A percentile compares a stretch with the other conserved stretches of the same genome.
These are phyloP conservation scores for Oreochromis tanganicae DNA, from an alignment of 2,113 vertebrate species.

Conservation along the genomic window DNA sequence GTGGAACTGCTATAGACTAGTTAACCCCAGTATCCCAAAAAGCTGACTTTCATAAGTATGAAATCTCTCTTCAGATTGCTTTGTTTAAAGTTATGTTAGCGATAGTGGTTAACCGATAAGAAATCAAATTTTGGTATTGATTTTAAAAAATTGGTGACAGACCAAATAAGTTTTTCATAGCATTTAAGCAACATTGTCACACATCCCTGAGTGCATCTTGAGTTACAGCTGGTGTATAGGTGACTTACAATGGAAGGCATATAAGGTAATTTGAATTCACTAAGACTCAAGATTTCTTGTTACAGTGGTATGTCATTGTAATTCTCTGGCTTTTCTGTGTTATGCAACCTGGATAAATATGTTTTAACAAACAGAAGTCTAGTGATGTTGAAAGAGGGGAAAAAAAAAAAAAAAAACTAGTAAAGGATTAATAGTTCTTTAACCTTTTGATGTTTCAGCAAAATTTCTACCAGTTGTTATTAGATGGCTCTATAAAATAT, in stretches of 20 bases:
- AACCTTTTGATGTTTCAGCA: not conserved
- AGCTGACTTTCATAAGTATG: not conserved
- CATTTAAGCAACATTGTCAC: not conserved
- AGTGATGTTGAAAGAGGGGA: not conserved
- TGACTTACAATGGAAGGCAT: not conserved
- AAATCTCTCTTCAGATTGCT: not conserved
- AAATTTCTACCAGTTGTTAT: not conserved
- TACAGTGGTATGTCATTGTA: not conserved
- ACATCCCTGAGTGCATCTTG: not conserved
- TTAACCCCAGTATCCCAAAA: not conserved
- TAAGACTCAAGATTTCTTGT: not conserved
- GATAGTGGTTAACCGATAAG: not conserved
- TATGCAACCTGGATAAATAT: not conserved
- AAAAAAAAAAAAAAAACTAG: not conserved
- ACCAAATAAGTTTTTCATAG: not conserved
- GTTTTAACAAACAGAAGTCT: not conserved
- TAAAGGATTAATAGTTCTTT: not conserved
- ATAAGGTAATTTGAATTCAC: not conserved
- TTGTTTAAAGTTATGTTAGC: not conserved
- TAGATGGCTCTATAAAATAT: not conserved
- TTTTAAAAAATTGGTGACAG: not conserved
- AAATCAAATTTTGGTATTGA: not conserved
- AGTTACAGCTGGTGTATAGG: not conserved
- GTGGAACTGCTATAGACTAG: not conserved
- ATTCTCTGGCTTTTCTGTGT: not conserved